phyloP scores from a whole-genome alignment of 2,797 vertebrate genomes.

The Melanotaenia nigrans region DNA sequence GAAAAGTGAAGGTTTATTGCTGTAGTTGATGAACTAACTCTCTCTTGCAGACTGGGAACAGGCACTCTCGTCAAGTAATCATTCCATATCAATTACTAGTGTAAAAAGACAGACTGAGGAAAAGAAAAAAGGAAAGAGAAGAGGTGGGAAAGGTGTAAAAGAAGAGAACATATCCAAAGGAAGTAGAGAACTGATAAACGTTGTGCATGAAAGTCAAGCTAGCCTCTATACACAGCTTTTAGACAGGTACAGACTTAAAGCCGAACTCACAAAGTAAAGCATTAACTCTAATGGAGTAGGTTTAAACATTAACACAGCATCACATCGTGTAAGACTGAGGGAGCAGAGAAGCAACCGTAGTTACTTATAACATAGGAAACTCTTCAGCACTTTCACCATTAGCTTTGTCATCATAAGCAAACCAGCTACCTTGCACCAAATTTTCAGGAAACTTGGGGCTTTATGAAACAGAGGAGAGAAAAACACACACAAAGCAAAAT shows the following conservation, averaged over 20 bases:
- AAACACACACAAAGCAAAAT: slow-evolving; percentile 79
- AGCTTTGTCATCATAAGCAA: slow-evolving; percentile 51
- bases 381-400: slow-evolving; percentile 18
- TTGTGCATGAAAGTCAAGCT: not conserved
- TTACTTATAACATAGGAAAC: slow-evolving; percentile 50
- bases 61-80: slow-evolving; percentile 65
- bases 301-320: slow-evolving; percentile 84
- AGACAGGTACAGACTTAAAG: slow-evolving; percentile 44
- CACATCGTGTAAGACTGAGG: slow-evolving; percentile 66
- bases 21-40: slow-evolving; percentile 36
- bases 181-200: slow-evolving; percentile 35
- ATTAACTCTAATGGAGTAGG: slow-evolving; percentile 79
- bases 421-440: slow-evolving; percentile 66
- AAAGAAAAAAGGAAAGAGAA: slow-evolving; percentile 21
- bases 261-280: slow-evolving; percentile 67
- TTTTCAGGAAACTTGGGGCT: slow-evolving; percentile 90
- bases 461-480: slow-evolving; percentile 81
- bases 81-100: slow-evolving; percentile 66
- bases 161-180: not conserved
- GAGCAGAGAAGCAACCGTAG: slow-evolving; percentile 61
- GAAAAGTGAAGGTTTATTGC: slow-evolving; percentile 40
- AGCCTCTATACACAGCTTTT: slow-evolving; percentile 2
- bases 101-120: slow-evolving; percentile 45
- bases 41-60: slow-evolving; percentile 55
- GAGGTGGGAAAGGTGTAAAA: slow-evolving; percentile 34